Evolutionary conservation across 2,888 invertebrate species (phyloP).

Genomic region (Leuctra nigra): DNA sequence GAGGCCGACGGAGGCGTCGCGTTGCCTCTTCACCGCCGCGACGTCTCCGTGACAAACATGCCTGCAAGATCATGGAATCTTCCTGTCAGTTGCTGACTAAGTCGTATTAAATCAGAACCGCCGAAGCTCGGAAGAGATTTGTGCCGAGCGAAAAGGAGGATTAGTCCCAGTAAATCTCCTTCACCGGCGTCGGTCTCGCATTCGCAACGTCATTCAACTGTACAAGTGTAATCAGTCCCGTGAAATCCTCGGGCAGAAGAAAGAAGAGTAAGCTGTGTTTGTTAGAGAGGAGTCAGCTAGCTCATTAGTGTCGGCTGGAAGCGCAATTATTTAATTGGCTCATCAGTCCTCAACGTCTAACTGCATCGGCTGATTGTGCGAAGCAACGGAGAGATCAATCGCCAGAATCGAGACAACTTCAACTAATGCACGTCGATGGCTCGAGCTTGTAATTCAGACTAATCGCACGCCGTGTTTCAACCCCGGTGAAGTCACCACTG

Average conservation of each 20-base stretch:
- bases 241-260: neutral
- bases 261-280: neutral
- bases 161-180: constrained; percentile 13
- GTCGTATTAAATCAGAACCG: constrained; percentile 12
- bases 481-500: no score
- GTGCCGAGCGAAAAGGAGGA: constrained; percentile 13
- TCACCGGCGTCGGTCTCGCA: constrained; percentile 1
- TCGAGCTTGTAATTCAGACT: no score
- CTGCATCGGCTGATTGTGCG: no score
- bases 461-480: no score
- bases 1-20: no score
- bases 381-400: no score
- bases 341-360: no score
- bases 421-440: no score
- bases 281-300: neutral
- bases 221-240: constrained; percentile 10
- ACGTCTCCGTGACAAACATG: no score
- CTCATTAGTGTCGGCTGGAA: constrained; percentile 7
- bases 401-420: no score
- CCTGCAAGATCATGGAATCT: constrained; percentile 5
- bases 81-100: constrained; percentile 12
- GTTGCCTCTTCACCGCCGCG: no score
- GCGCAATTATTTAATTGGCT: constrained; percentile 14
- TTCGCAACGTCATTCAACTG: constrained; percentile 3
- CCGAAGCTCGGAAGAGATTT: constrained; percentile 6